These are phyloP conservation scores for Heterochromis multidens DNA, from an alignment of 2,113 vertebrate genomes.

Conservation along the genomic window DNA sequence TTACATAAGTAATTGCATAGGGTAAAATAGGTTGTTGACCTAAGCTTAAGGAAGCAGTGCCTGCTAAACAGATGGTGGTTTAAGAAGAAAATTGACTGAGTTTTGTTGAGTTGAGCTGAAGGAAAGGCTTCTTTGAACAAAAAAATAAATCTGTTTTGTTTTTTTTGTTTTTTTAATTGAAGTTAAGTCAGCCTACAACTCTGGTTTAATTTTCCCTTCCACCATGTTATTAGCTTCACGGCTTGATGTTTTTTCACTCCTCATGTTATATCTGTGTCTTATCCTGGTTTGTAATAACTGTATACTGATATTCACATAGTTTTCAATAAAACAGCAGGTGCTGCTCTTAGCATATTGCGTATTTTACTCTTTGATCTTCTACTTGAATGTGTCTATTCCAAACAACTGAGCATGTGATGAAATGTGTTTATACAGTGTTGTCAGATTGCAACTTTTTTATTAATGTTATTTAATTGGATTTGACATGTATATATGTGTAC, in stretches of 20 bases:
- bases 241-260: background rate
- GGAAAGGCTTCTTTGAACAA: background rate
- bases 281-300: constrained; percentile 19
- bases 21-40: too few relatives aligned
- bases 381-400: background rate
- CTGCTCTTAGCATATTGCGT: background rate
- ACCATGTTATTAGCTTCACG: background rate
- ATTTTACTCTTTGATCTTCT: background rate
- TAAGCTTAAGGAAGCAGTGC: background rate
- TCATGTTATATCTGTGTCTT: constrained; percentile 21
- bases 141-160: background rate
- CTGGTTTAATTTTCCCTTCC: background rate
- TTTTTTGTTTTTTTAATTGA: background rate
- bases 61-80: background rate
- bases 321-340: constrained; percentile 44
- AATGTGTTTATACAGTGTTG: constrained; percentile 5
- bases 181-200: background rate
- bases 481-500: constrained; percentile 72
- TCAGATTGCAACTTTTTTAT: background rate
- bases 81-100: background rate
- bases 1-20: background rate
- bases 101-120: background rate
- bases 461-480: constrained; percentile 47
- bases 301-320: constrained; percentile 1
- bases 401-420: background rate